phyloP scores from a whole-genome alignment of 2,888 invertebrate genomes.

The Ectemnius lituratus region DNA sequence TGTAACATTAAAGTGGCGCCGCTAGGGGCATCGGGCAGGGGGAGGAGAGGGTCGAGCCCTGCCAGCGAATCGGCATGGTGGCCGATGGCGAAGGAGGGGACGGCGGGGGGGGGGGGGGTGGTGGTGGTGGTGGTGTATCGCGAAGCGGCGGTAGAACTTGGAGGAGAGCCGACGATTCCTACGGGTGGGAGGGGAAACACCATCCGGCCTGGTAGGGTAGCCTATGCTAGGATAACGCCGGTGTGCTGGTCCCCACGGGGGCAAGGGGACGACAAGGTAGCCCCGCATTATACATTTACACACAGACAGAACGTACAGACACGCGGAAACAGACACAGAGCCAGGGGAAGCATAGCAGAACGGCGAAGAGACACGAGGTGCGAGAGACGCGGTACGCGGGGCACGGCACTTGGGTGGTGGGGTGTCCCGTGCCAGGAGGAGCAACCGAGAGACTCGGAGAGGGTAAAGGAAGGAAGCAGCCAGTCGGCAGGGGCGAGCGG shows the following conservation, averaged over 20 bases:
- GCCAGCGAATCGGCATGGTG: slow-evolving; percentile 38
- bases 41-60: slow-evolving; percentile 38
- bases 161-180: slow-evolving; percentile 34
- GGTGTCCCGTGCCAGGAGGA: slow-evolving; percentile 4
- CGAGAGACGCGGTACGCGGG: slow-evolving; percentile 32
- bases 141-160: slow-evolving; percentile 6
- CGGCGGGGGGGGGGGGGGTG: too few species aligned
- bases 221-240: slow-evolving; percentile 7
- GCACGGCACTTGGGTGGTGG: slow-evolving; percentile 39
- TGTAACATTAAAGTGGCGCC: slow-evolving; percentile 76
- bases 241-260: neutral
- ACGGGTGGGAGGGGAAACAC: slow-evolving; percentile 41
- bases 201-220: slow-evolving; percentile 32
- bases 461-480: slow-evolving; percentile 1
- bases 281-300: neutral
- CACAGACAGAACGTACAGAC: neutral
- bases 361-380: slow-evolving; percentile 36
- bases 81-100: slow-evolving; percentile 14
- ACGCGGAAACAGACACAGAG: too few species aligned
- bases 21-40: slow-evolving; percentile 50
- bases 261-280: slow-evolving; percentile 36
- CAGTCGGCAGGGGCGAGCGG: slow-evolving; percentile 46
- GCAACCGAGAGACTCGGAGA: neutral
- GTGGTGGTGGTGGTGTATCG: neutral
- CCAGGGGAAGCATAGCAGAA: slow-evolving; percentile 7